These are phyloP conservation scores for Hypomesus transpacificus DNA, from an alignment of 2,113 vertebrate species.

Conservation along the genomic window DNA sequence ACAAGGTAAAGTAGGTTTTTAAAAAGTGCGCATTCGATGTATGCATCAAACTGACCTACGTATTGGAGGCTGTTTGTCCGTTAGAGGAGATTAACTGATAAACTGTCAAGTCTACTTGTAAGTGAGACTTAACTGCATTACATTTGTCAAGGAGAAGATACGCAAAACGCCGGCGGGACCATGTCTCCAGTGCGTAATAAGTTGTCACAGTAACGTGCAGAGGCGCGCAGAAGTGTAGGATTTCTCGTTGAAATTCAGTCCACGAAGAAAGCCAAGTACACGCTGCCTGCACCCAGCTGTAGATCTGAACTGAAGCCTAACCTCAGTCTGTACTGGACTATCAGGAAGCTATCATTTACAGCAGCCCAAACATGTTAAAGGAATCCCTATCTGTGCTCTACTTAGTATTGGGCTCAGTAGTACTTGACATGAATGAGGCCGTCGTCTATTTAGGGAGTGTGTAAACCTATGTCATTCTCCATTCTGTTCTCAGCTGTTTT, in stretches of 20 bases:
- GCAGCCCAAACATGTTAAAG: too few species aligned
- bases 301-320: neutral
- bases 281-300: conserved; percentile 8
- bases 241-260: conserved; percentile 43
- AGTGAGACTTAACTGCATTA: neutral
- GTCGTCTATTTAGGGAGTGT: too few species aligned
- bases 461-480: neutral
- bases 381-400: neutral
- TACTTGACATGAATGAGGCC: too few species aligned
- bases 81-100: too few species aligned
- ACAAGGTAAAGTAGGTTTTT: conserved; percentile 82
- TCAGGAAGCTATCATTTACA: too few species aligned
- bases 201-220: neutral
- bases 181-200: conserved; percentile 17
- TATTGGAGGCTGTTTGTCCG: too few species aligned
- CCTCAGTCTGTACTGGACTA: too few species aligned
- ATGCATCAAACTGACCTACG: too few species aligned
- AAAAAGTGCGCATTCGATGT: neutral
- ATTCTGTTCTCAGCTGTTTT: neutral
- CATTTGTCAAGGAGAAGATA: neutral
- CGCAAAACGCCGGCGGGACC: neutral
- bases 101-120: neutral
- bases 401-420: neutral
- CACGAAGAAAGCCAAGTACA: conserved; percentile 29
- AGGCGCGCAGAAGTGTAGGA: neutral